These are phyloP conservation scores for Okapia johnstoni DNA, from an alignment of 2,113 vertebrate genomes.

Conservation along the genomic window DNA sequence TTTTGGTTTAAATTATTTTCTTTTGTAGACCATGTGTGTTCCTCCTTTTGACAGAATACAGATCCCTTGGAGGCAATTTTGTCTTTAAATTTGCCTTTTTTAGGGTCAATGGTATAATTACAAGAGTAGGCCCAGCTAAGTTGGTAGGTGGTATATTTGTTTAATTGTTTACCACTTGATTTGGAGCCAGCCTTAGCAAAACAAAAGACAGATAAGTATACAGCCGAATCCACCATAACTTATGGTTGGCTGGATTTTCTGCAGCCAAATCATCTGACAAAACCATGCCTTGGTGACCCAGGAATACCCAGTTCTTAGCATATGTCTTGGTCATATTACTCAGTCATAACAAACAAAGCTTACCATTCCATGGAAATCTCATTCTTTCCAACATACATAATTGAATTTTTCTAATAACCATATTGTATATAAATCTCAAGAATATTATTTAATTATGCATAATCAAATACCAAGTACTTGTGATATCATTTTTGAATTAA, in stretches of 20 bases:
- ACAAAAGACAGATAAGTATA: neutral
- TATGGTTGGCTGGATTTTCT: neutral
- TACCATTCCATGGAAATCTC: neutral
- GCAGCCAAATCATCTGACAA: neutral
- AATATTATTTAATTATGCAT: neutral
- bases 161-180: constrained; percentile 47
- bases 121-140: constrained; percentile 2
- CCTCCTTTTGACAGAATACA: constrained; percentile 54
- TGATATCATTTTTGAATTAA: neutral
- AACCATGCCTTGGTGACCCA: neutral
- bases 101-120: constrained; percentile 46
- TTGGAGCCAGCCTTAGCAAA: neutral
- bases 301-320: neutral
- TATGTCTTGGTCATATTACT: neutral
- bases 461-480: neutral
- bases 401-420: neutral
- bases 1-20: constrained; percentile 71
- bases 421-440: neutral
- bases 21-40: constrained; percentile 70
- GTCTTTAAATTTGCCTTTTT: constrained; percentile 51
- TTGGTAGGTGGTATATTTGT: constrained; percentile 44
- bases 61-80: constrained; percentile 29
- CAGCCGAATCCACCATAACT: neutral
- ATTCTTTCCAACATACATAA: neutral
- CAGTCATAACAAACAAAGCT: neutral